A percentile compares a stretch with the other conserved stretches of the same genome.
Conservation (phyloP, 2,113 vertebrate genomes). For the Pontoporia blainvillei region DNA sequence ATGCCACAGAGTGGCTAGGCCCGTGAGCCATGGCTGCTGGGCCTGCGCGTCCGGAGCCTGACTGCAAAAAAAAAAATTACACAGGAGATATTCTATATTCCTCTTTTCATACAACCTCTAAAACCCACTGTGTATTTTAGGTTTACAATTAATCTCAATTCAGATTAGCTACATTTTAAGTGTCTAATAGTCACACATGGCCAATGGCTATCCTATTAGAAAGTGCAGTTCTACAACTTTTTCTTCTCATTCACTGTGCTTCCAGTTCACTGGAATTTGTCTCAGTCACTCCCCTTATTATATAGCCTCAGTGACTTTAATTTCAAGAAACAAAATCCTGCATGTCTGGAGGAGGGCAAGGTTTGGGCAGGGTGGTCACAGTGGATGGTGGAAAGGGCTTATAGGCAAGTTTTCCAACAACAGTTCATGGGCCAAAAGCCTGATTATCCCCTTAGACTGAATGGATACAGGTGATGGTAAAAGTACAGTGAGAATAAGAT, state of each 20-base stretch:
- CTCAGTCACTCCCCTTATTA: not conserved
- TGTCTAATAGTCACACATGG: fast-evolving
- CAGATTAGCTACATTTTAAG: not conserved
- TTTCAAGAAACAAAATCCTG: not conserved
- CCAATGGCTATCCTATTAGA: not conserved
- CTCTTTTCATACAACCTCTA: not conserved
- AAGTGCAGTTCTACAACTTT: not conserved
- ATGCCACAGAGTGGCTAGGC: no score
- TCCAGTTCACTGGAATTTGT: not conserved
- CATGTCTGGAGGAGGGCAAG: not conserved
- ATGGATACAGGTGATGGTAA: not conserved
- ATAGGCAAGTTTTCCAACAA: not conserved
- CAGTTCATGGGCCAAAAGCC: not conserved
- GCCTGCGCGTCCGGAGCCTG: no score
- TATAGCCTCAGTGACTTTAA: not conserved
- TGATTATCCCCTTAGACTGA: not conserved
- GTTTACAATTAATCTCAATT: not conserved
- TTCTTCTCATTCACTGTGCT: not conserved
- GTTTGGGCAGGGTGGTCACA: not conserved
- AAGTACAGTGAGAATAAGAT: not conserved
- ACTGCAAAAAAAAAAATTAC: not conserved
- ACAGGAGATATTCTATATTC: not conserved
- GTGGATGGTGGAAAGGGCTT: not conserved
- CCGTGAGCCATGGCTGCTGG: no score
- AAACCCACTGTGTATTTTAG: not conserved